phyloP scores from a whole-genome alignment of 2,797 vertebrate species.

The Eurystomus glaucurus region DNA sequence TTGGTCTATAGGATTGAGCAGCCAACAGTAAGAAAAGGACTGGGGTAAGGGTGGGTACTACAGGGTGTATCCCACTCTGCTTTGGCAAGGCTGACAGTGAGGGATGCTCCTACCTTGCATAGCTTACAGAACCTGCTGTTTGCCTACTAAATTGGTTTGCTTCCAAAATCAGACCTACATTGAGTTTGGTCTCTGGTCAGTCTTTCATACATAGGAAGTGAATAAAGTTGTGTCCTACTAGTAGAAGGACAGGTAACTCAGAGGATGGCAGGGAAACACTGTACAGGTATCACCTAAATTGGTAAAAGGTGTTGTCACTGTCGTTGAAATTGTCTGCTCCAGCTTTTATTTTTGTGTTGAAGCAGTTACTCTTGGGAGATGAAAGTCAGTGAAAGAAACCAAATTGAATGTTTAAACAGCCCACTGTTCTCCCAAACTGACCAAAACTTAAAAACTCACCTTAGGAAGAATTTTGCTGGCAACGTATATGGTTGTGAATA shows the following conservation, averaged over 20 bases:
- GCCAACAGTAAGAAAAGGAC: background rate
- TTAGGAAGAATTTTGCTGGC: background rate
- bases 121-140: background rate
- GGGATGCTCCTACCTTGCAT: background rate
- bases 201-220: background rate
- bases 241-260: background rate
- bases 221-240: background rate
- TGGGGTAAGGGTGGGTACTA: background rate
- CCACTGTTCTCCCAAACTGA: background rate
- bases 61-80: background rate
- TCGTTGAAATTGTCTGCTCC: background rate
- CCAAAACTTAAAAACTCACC: background rate
- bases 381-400: background rate
- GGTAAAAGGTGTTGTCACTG: background rate
- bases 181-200: background rate
- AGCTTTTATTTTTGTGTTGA: background rate
- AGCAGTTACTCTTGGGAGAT: background rate
- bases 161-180: background rate
- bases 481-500: background rate
- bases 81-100: background rate
- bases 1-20: background rate
- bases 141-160: background rate
- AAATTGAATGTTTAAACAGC: background rate
- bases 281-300: background rate
- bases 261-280: background rate